Evolutionary conservation across 2,797 vertebrate species (phyloP), one percentile per base, ranked within the genome.

Genomic region (Podargus strigoides): DNA sequence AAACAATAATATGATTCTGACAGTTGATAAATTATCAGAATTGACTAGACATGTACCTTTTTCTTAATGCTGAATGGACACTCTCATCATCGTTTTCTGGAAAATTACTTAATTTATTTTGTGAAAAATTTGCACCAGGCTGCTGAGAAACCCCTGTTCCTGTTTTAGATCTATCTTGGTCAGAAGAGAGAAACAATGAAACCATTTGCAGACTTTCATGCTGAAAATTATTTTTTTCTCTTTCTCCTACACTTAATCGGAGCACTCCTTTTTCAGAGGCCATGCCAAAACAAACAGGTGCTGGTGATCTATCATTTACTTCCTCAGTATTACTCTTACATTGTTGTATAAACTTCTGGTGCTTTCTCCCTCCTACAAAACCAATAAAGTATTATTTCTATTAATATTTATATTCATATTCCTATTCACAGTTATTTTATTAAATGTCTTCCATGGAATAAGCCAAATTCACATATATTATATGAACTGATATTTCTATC

Each of bases 31-130:
- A 91, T 67, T 47, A 83, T 46, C 60, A 69, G 66, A 91, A 46
- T 41, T 94, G 42, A 76, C 30, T 32, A 44, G 41, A 85, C 78
- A 88, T 23, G 0, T 97, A 98, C 98, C 97, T 98, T 97, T 96
- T 98, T 36, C 70, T 94, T 66, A 98, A 95, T 30, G 92, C 36
- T 91, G 97, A 94, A 39, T 85, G 93, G 59, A 37, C 50, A 47
- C 89, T 96, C 58, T 94, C 95, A 95, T 96, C 95, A 93, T 95
- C 83, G 62, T 67, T 79, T 90, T 94, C 95, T 89, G 41, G 39
- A 90, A 95, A 93, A 64, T 76, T 87, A 93, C 78, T 73, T 88
- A 96, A 62, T 91, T 86, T 80, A n/a, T 92, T 87, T 91, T 83
- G 74, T 18, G 73, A 82, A 92, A 92, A 73, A 82, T 24, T 97